Evolutionary conservation across 2,888 invertebrate genomes (phyloP).

Genomic region (Leucoptera coffeella): DNA sequence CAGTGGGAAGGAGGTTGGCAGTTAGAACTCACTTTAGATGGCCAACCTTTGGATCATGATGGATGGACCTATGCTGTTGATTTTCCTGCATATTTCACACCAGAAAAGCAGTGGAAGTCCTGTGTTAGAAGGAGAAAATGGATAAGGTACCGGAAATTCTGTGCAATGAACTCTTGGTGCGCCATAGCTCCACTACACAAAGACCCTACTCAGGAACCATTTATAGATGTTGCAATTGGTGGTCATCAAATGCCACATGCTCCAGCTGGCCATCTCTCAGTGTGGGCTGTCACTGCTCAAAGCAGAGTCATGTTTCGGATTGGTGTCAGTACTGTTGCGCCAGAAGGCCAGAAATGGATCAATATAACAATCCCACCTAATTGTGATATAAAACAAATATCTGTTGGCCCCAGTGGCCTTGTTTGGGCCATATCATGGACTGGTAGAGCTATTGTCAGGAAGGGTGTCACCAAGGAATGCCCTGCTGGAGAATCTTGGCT

Average conservation of each 20-base stretch:
- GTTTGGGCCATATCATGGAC: slow-evolving; percentile 85
- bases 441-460: slow-evolving; percentile 75
- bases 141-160: slow-evolving; percentile 81
- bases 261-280: slow-evolving; percentile 66
- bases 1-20: slow-evolving; percentile 96
- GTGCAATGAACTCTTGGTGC: slow-evolving; percentile 89
- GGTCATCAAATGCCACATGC: slow-evolving; percentile 78
- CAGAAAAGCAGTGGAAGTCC: slow-evolving; percentile 82
- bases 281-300: slow-evolving; percentile 91
- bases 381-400: slow-evolving; percentile 78
- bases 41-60: slow-evolving; percentile 82
- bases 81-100: slow-evolving; percentile 77
- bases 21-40: slow-evolving; percentile 75
- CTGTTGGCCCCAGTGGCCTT: slow-evolving; percentile 78
- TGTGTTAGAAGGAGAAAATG: slow-evolving; percentile 86
- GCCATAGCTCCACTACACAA: slow-evolving; percentile 83
- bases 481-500: slow-evolving; percentile 70
- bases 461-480: slow-evolving; percentile 75
- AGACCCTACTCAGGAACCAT: slow-evolving; percentile 88
- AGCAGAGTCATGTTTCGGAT: slow-evolving; percentile 85
- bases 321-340: slow-evolving; percentile 72
- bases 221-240: slow-evolving; percentile 85
- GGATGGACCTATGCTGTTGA: slow-evolving; percentile 93
- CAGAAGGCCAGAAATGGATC: slow-evolving; percentile 85
- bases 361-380: slow-evolving; percentile 70